Evolutionary conservation across 2,113 vertebrate genomes (phyloP).

Genomic region (Connochaetes taurinus): DNA sequence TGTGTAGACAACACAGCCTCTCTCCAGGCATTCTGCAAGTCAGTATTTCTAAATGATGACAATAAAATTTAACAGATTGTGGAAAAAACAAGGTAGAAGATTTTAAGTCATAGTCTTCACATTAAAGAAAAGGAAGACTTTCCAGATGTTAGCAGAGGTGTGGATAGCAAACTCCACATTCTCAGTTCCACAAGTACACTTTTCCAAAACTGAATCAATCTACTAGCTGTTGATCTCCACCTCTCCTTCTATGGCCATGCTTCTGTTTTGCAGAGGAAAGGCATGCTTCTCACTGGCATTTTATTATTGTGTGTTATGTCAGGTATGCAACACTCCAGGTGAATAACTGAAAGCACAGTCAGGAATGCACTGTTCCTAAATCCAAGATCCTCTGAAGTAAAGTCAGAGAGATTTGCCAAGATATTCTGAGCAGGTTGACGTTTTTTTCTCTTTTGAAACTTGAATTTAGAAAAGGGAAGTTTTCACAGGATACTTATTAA

Average conservation of each 20-base stretch:
- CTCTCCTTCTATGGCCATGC: background rate
- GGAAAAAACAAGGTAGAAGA: background rate
- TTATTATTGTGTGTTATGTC: background rate
- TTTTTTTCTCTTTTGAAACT: background rate
- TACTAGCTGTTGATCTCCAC: background rate
- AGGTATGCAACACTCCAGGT: rapidly evolving
- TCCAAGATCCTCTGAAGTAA: background rate
- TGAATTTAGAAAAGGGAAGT: background rate
- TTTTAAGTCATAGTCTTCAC: background rate
- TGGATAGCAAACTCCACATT: background rate
- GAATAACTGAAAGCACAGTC: background rate
- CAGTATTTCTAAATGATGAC: background rate
- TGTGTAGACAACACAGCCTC: background rate
- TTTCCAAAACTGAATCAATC: background rate
- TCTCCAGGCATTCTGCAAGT: background rate
- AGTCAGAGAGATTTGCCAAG: background rate
- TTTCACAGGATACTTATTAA: background rate
- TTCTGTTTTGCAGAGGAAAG: background rate
- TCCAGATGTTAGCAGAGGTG: background rate
- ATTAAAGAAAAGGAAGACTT: background rate
- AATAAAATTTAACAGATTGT: background rate
- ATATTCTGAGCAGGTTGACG: background rate
- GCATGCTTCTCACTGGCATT: rapidly evolving
- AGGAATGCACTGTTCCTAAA: background rate
- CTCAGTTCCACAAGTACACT: background rate